phyloP scores from a whole-genome alignment of 2,113 vertebrate genomes.

The Sceloporus undulatus region DNA sequence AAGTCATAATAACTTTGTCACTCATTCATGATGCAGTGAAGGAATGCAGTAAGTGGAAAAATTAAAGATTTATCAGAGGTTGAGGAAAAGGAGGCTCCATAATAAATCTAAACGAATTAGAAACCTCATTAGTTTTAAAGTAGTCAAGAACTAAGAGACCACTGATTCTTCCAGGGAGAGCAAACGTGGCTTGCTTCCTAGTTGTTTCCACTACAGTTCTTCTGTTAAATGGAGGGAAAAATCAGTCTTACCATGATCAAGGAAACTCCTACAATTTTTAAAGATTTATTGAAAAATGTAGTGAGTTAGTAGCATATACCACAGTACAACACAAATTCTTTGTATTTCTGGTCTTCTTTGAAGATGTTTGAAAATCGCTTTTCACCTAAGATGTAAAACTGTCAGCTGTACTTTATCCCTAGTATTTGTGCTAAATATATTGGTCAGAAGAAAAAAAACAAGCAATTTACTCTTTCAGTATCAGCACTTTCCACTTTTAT shows the following conservation, averaged over 20 bases:
- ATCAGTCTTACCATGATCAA: background rate
- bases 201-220: background rate
- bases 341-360: background rate
- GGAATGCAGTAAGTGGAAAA: background rate
- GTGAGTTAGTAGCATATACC: background rate
- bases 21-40: background rate
- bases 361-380: slow-evolving; percentile 24
- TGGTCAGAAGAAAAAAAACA: slow-evolving; percentile 20
- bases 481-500: slow-evolving; percentile 55
- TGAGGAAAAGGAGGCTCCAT: background rate
- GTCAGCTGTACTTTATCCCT: slow-evolving; percentile 37
- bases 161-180: background rate
- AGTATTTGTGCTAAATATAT: slow-evolving; percentile 3
- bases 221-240: background rate
- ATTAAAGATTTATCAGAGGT: background rate
- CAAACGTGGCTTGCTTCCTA: background rate
- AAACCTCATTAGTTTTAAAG: background rate
- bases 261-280: background rate
- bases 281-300: background rate
- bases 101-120: background rate
- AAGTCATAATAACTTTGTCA: background rate
- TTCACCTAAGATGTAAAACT: background rate
- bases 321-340: background rate
- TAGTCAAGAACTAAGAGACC: background rate
- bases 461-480: slow-evolving; percentile 47